Evolutionary conservation across 1,140 invertebrate species (phyloP).

Genomic region (Chrysopa pallens): DNA sequence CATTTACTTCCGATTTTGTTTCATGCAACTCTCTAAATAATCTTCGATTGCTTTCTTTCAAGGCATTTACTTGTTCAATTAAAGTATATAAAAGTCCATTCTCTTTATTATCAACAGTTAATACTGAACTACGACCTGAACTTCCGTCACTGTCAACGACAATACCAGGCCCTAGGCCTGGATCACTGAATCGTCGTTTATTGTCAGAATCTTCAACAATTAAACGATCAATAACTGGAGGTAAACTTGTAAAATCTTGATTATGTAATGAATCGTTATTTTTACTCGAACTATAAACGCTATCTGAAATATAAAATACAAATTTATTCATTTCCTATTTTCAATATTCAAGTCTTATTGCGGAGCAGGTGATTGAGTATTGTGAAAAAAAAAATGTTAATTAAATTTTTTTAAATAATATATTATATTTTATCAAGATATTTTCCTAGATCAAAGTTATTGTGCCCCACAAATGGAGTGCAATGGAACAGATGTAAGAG

Average conservation of each 20-base stretch:
- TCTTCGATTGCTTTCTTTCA: constrained; percentile 31
- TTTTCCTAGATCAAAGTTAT: too few species aligned
- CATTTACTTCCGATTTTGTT: constrained; percentile 29
- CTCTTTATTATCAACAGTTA: constrained; percentile 25
- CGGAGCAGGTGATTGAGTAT: too few species aligned
- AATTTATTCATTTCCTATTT: too few species aligned
- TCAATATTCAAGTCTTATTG: too few species aligned
- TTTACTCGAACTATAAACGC: constrained; percentile 13
- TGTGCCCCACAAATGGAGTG: too few species aligned
- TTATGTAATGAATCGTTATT: constrained; percentile 15
- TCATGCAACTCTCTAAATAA: constrained; percentile 31
- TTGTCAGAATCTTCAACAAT: constrained; percentile 20
- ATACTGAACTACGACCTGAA: constrained; percentile 19
- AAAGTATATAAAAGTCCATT: constrained; percentile 27
- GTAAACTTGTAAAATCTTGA: constrained; percentile 26
- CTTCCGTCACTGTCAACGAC: constrained; percentile 28
- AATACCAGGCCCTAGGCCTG: constrained; percentile 26
- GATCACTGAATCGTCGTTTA: constrained; percentile 31
- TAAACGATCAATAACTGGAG: constrained; percentile 16
- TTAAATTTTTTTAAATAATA: too few species aligned
- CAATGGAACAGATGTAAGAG: too few species aligned
- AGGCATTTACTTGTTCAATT: constrained; percentile 26
- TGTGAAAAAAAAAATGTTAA: too few species aligned
- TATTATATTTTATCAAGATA: too few species aligned
- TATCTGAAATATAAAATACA: too few species aligned